phyloP scores from a whole-genome alignment of 2,113 vertebrate species.

The Bos indicus region DNA sequence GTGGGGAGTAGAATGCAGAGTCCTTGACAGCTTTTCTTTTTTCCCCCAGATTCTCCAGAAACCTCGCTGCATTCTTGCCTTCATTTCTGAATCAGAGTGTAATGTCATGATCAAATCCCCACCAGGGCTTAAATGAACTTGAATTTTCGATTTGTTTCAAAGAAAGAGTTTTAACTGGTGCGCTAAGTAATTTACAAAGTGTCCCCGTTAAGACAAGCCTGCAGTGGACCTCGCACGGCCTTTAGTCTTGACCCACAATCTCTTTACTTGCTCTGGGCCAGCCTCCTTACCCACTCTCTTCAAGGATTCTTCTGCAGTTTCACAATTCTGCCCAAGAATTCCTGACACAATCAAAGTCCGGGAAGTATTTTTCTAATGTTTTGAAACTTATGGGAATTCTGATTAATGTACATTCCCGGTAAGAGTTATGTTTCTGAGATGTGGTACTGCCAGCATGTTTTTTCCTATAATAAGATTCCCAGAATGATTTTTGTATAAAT shows the following conservation, averaged over 20 bases:
- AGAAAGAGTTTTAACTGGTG: not conserved
- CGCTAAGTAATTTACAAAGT: not conserved
- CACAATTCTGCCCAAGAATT: not conserved
- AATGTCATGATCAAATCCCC: not conserved
- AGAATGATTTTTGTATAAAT: conserved; percentile 39
- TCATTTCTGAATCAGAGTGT: not conserved
- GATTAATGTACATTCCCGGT: conserved; percentile 39
- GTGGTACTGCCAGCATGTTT: not conserved
- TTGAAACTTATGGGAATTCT: conserved; percentile 50
- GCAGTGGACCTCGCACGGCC: fast-evolving
- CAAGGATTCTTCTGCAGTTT: not conserved
- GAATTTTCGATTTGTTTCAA: not conserved
- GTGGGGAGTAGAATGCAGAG: fast-evolving
- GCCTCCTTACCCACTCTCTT: too few species aligned
- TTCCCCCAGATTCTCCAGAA: not conserved
- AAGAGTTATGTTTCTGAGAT: conserved; percentile 36
- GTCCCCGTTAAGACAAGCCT: not conserved
- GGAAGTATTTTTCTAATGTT: conserved; percentile 26
- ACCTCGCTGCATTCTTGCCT: not conserved
- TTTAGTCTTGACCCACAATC: fast-evolving
- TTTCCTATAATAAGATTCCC: conserved; percentile 38
- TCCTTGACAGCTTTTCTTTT: too few species aligned
- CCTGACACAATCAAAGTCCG: not conserved
- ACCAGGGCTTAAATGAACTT: too few species aligned
- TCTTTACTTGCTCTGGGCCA: fast-evolving